Conservation (phyloP, 2,888 invertebrate genomes). For the Ennomos fuscantarius region DNA sequence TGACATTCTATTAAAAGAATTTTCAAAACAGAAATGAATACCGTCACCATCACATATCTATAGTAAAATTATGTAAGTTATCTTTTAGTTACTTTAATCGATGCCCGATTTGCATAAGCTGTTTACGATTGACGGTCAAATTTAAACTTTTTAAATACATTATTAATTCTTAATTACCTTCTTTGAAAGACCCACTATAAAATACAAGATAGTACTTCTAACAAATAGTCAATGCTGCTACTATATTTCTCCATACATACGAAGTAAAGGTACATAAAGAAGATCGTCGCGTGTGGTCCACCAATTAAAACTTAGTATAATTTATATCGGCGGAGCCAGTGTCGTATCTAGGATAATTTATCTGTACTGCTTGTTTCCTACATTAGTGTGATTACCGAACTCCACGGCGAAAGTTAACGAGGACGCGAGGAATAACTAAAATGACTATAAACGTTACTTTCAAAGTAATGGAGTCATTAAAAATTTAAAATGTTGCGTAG, state of each 20-base stretch:
- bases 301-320: constrained; percentile 72
- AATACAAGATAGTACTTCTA: constrained; percentile 10
- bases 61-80: no score
- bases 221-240: constrained; percentile 24
- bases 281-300: constrained; percentile 72
- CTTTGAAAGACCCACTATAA: not conserved
- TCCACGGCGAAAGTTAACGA: constrained; percentile 27
- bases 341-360: constrained; percentile 56
- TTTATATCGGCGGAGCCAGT: constrained; percentile 55
- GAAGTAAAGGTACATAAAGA: constrained; percentile 27
- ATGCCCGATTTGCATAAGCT: no score
- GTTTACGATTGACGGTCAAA: no score
- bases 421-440: constrained; percentile 18
- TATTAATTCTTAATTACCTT: not conserved
- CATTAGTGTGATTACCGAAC: constrained; percentile 51
- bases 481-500: constrained; percentile 22
- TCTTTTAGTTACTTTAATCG: no score
- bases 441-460: constrained; percentile 18
- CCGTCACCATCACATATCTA: no score
- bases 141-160: constrained; percentile 1
- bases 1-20: no score
- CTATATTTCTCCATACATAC: constrained; percentile 24
- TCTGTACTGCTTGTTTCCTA: constrained; percentile 51
- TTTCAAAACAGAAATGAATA: no score
- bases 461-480: constrained; percentile 21